A percentile compares a stretch with the other conserved stretches of the same genome.
These are phyloP conservation scores for Calameuta idolon DNA, from an alignment of 2,888 invertebrate species.

Conservation along the genomic window DNA sequence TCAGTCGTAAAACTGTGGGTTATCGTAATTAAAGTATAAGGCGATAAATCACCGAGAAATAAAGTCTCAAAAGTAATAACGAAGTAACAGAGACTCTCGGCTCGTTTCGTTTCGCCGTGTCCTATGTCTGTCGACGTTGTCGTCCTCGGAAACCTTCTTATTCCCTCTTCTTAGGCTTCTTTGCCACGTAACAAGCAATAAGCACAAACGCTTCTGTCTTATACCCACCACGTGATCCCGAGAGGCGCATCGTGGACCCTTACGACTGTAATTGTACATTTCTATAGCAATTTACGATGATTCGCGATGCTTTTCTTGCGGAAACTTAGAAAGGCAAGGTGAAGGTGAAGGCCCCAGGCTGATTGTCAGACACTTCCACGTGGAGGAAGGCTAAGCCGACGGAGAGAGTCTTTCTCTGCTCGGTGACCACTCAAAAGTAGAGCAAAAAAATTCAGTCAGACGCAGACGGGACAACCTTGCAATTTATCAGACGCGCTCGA, in stretches of 20 bases:
- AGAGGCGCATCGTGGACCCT: neutral
- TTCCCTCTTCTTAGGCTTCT: neutral
- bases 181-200: neutral
- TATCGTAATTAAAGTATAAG: neutral
- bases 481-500: neutral
- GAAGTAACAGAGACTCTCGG: neutral
- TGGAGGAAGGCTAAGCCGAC: neutral
- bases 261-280: neutral
- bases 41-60: neutral
- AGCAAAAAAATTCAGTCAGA: slow-evolving; percentile 13
- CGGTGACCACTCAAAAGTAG: slow-evolving; percentile 10
- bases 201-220: neutral
- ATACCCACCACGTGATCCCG: neutral
- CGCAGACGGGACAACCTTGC: neutral
- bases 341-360: slow-evolving; percentile 33
- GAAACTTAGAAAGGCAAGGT: slow-evolving; percentile 29
- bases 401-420: slow-evolving; percentile 14
- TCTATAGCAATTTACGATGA: slow-evolving; percentile 10
- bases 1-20: neutral
- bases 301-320: slow-evolving; percentile 12
- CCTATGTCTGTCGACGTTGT: neutral
- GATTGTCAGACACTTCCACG: neutral
- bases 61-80: neutral
- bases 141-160: neutral
- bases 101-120: neutral